These are phyloP conservation scores for Trissolcus japonicus DNA, from an alignment of 2,888 invertebrate genomes.

Conservation along the genomic window DNA sequence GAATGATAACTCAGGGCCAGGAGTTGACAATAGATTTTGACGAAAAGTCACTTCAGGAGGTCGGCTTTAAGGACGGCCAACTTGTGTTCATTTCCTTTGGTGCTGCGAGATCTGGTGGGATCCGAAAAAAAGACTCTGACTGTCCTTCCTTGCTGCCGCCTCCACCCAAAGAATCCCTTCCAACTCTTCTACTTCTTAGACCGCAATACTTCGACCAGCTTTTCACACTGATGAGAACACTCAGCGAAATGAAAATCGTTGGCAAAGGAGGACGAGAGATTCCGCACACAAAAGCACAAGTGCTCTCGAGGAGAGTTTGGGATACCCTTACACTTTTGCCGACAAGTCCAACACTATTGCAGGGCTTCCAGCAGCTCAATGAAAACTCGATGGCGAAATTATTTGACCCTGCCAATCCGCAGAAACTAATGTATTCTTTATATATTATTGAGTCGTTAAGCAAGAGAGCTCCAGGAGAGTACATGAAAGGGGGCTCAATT, in stretches of 20 bases:
- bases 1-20: slow-evolving; percentile 96
- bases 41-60: slow-evolving; percentile 91
- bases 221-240: slow-evolving; percentile 91
- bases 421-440: slow-evolving; percentile 95
- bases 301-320: slow-evolving; percentile 93
- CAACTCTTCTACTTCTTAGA: slow-evolving; percentile 88
- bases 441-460: slow-evolving; percentile 91
- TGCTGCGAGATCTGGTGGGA: slow-evolving; percentile 79
- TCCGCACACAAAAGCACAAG: slow-evolving; percentile 87
- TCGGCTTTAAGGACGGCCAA: slow-evolving; percentile 96
- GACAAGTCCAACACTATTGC: slow-evolving; percentile 89
- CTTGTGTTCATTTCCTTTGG: slow-evolving; percentile 94
- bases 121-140: slow-evolving; percentile 82
- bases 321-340: slow-evolving; percentile 94
- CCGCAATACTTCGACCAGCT: slow-evolving; percentile 94
- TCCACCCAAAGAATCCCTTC: slow-evolving; percentile 89
- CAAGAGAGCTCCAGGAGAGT: slow-evolving; percentile 63
- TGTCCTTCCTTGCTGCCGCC: slow-evolving; percentile 92
- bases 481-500: slow-evolving; percentile 53
- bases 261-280: slow-evolving; percentile 83
- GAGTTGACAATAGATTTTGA: slow-evolving; percentile 95
- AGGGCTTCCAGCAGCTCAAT: slow-evolving; percentile 87
- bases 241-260: slow-evolving; percentile 90
- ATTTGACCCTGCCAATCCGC: slow-evolving; percentile 91
- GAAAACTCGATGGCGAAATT: slow-evolving; percentile 84